Evolutionary conservation across 2,888 invertebrate genomes (phyloP), one percentile per base, ranked within the genome.

Genomic region (Sussaba pulchella): DNA sequence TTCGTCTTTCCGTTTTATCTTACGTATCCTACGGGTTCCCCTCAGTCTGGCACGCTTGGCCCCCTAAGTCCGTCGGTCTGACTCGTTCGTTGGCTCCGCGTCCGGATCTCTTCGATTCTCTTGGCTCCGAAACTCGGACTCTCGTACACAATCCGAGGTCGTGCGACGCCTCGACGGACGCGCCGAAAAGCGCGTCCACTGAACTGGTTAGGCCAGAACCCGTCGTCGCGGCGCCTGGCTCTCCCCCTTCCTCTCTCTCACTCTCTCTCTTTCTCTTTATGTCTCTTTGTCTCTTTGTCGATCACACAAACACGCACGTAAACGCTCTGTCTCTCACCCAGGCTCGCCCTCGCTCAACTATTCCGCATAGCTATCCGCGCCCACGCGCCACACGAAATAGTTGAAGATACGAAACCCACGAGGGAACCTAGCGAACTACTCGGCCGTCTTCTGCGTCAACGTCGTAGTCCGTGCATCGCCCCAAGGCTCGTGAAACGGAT

Each of bases 11-110:
- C 24, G 59, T 43, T 10, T 41, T 54, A 54, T 73, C 54, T 31
- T 39, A 47, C 47, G 26, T 5, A 57, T 57, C 50, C 81, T 72
- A 80, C 6, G 79, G 81, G 78, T 78, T 83, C 87, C 43, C 85
- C 83, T 80, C 77, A 50, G 73, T 69, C 52, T 69, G 75, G 75
- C 67, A 47, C 75, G 59, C 12, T 36, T n/a, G 54, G 14, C 14
- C 64, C 31, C 14, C 64, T 31, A 26, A 14, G 64, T 57, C n/a
- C 64, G 31, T 66, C 54, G 24, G 43, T 73, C 54, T 54, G 54
- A 54, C 31, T 64, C 63, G 64, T 64, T 57, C 64, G 64, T 45
- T 66, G 52, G 43, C 26, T 43, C 41, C 43, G 45, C 43, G 54
- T 63, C 6, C 73, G 57, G 31, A 64, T 73, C 73, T 26, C 63